Evolutionary conservation across 2,113 vertebrate genomes (phyloP).

Genomic region (Hippoglossus stenolepis): DNA sequence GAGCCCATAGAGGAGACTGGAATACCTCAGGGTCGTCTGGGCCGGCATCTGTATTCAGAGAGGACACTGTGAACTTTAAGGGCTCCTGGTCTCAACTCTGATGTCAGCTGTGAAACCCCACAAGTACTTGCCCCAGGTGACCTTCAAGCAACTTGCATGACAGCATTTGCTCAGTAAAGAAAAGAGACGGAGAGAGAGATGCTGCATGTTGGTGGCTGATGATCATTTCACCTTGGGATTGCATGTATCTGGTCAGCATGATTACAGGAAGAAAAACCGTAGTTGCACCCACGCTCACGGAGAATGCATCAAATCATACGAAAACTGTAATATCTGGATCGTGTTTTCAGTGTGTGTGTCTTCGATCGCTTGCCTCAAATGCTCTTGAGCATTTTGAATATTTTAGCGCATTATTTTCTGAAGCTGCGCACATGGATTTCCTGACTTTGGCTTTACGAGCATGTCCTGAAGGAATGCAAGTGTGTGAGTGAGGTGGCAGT

Average conservation of each 20-base stretch:
- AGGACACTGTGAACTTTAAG: constrained; percentile 56
- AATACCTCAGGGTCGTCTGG: constrained; percentile 53
- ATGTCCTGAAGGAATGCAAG: constrained; percentile 65
- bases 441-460: constrained; percentile 38
- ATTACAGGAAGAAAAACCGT: constrained; percentile 60
- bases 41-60: constrained; percentile 45
- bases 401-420: constrained; percentile 2
- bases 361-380: constrained; percentile 15
- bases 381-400: constrained; percentile 9
- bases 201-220: constrained; percentile 55
- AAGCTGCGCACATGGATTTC: constrained; percentile 21
- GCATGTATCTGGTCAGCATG: constrained; percentile 68
- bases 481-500: constrained; percentile 52
- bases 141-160: constrained; percentile 65
- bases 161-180: constrained; percentile 38
- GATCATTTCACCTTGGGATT: constrained; percentile 34
- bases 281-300: constrained; percentile 19
- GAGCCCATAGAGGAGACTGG: constrained; percentile 31
- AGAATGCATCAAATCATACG: constrained; percentile 16
- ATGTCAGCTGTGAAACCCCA: constrained; percentile 52
- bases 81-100: constrained; percentile 46
- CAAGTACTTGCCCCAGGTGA: constrained; percentile 31
- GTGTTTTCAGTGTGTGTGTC: constrained; percentile 44
- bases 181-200: not conserved
- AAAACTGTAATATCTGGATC: constrained; percentile 1